These are phyloP conservation scores for Crossaster papposus DNA, from an alignment of 53 echinoderm and acorn worm genomes.

Conservation along the genomic window DNA sequence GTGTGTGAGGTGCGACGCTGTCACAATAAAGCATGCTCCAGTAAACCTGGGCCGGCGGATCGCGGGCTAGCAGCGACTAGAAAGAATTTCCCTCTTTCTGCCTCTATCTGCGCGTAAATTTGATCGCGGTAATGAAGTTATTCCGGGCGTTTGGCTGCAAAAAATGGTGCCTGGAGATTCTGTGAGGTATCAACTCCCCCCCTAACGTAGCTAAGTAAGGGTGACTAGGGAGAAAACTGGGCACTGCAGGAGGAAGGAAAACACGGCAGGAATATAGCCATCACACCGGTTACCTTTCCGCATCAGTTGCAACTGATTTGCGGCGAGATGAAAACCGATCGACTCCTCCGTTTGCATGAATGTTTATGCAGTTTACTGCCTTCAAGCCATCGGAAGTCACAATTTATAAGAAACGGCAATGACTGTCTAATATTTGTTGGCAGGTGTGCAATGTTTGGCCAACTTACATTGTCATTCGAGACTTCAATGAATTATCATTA, in stretches of 20 bases:
- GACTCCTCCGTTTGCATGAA: too few species aligned
- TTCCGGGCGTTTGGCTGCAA: slow-evolving; percentile 44
- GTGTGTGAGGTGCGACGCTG: slow-evolving; percentile 7
- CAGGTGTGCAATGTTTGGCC: too few species aligned
- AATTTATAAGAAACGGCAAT: background rate
- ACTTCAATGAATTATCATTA: too few species aligned
- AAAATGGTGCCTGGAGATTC: background rate
- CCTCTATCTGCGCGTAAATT: slow-evolving; percentile 20
- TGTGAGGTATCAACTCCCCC: background rate
- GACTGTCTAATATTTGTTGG: too few species aligned
- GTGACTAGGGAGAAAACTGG: background rate
- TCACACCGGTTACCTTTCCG: slow-evolving; percentile 31
- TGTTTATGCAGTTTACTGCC: too few species aligned
- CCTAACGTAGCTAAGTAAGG: background rate
- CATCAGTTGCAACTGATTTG: slow-evolving; percentile 24
- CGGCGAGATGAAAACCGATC: background rate
- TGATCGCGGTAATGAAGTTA: slow-evolving; percentile 60
- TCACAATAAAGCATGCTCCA: slow-evolving; percentile 57
- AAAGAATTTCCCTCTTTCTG: background rate
- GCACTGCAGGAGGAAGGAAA: background rate
- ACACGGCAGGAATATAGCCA: slow-evolving; percentile 1
- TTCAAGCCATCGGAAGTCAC: background rate
- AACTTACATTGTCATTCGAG: too few species aligned
- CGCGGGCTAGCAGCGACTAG: background rate
- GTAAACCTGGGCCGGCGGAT: slow-evolving; percentile 8